Conservation (phyloP, 1,140 invertebrate species). For the Bombus pyrosoma region DNA sequence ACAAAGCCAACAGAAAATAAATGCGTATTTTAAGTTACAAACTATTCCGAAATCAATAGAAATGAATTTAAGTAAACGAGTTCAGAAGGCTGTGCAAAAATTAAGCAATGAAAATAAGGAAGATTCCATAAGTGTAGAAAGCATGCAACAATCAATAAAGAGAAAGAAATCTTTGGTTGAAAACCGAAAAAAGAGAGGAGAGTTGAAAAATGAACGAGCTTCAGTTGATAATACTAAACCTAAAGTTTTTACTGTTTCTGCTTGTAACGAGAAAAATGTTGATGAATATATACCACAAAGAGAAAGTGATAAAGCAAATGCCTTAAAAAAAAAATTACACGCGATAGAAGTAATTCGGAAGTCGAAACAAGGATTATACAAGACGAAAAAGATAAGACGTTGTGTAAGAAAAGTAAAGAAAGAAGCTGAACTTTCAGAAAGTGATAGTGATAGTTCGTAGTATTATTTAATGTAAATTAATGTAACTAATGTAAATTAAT, state of each 20-base stretch:
- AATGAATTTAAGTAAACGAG: slow-evolving; percentile 89
- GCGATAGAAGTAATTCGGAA: slow-evolving; percentile 90
- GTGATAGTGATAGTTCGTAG: slow-evolving; percentile 86
- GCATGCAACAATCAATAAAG: slow-evolving; percentile 46
- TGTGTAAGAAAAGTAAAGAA: slow-evolving; percentile 81
- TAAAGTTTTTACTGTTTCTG: not conserved
- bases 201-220: slow-evolving; percentile 56
- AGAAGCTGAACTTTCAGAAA: slow-evolving; percentile 87
- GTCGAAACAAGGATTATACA: slow-evolving; percentile 84
- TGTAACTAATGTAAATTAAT: not conserved
- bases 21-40: slow-evolving; percentile 88
- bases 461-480: not conserved
- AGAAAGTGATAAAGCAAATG: slow-evolving; percentile 85
- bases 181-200: slow-evolving; percentile 64
- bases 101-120: slow-evolving; percentile 77
- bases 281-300: slow-evolving; percentile 89
- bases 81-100: slow-evolving; percentile 87
- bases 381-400: slow-evolving; percentile 81
- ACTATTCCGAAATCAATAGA: slow-evolving; percentile 79
- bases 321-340: slow-evolving; percentile 87
- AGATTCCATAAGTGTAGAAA: slow-evolving; percentile 41
- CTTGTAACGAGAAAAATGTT: not conserved
- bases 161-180: slow-evolving; percentile 44
- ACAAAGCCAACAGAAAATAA: slow-evolving; percentile 87
- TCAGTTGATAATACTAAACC: not conserved